Percentiles rank a stretch among this genome's conserved stretches.
phyloP scores from a whole-genome alignment of 2,888 invertebrate species.

The Gonocerus acuteangulatus region DNA sequence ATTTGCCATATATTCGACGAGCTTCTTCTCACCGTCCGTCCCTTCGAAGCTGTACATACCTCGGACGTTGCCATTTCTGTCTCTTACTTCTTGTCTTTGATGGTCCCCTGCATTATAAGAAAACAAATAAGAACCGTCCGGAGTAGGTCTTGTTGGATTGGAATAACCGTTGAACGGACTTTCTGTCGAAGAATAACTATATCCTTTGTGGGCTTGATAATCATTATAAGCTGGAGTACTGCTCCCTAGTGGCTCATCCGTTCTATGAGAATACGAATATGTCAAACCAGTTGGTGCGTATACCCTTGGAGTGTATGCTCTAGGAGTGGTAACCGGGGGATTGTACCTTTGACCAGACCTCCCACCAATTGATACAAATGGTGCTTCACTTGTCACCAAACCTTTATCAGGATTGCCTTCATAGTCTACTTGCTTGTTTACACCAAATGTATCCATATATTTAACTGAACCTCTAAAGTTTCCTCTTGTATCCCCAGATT shows the following conservation, averaged over 20 bases:
- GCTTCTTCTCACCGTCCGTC: constrained; percentile 65
- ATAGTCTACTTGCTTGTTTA: constrained; percentile 3
- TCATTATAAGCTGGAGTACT: background rate
- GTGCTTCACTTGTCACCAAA: constrained; percentile 6
- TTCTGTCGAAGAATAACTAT: background rate
- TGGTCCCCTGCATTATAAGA: constrained; percentile 37
- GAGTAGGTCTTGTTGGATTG: background rate
- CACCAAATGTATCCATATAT: background rate
- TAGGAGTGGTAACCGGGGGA: background rate
- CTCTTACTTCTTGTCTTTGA: constrained; percentile 34
- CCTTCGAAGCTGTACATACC: constrained; percentile 37
- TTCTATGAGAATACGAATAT: constrained; percentile 1
- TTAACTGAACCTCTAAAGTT: constrained; percentile 12
- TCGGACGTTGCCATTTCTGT: constrained; percentile 36
- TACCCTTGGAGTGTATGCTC: background rate
- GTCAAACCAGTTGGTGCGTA: background rate
- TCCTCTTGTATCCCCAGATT: constrained; percentile 3
- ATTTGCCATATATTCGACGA: constrained; percentile 69
- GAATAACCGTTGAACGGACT: background rate
- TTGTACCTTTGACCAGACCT: constrained; percentile 6
- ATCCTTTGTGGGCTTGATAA: background rate
- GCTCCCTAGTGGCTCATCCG: background rate
- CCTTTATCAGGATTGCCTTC: background rate
- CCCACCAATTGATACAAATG: background rate
- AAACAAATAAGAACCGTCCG: constrained; percentile 39